Conservation (phyloP, 2,888 invertebrate genomes). For the Lasioglossum oenotherae region DNA sequence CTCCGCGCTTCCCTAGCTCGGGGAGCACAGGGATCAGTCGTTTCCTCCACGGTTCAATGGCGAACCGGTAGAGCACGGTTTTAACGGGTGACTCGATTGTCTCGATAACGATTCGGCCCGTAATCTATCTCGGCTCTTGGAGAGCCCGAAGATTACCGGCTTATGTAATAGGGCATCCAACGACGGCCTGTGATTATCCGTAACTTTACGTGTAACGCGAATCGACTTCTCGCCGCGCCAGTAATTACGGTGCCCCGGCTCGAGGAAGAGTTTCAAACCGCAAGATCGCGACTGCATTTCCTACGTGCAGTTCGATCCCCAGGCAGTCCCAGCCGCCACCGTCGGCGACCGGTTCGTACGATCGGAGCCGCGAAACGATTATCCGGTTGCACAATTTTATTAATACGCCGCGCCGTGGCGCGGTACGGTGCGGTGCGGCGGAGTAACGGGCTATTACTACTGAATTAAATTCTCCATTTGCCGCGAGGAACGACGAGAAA, state of each 20-base stretch:
- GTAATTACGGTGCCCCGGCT: conserved; percentile 37
- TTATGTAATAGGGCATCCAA: conserved; percentile 44
- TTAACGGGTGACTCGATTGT: background rate
- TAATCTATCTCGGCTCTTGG: background rate
- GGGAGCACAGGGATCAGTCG: background rate
- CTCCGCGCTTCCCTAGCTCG: background rate
- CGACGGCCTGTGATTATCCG: conserved; percentile 33
- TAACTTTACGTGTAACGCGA: conserved; percentile 44
- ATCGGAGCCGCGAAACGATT: conserved; percentile 15
- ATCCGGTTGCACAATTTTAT: conserved; percentile 47
- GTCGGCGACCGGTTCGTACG: conserved; percentile 1
- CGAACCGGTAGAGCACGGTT: background rate
- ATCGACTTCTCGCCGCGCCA: conserved; percentile 18
- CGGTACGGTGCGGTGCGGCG: background rate
- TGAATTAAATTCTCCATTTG: background rate
- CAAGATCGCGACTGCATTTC: conserved; percentile 42
- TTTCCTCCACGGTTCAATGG: background rate
- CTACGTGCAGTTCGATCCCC: conserved; percentile 12
- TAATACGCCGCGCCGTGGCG: conserved; percentile 6
- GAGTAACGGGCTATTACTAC: conserved; percentile 2
- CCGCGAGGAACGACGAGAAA: conserved; percentile 15
- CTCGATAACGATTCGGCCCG: conserved; percentile 11
- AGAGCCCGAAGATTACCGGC: conserved; percentile 23
- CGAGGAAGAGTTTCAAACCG: conserved; percentile 42
- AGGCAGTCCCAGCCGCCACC: background rate